phyloP scores from a whole-genome alignment of 1,140 invertebrate genomes.

The Drosophila sturtevanti region DNA sequence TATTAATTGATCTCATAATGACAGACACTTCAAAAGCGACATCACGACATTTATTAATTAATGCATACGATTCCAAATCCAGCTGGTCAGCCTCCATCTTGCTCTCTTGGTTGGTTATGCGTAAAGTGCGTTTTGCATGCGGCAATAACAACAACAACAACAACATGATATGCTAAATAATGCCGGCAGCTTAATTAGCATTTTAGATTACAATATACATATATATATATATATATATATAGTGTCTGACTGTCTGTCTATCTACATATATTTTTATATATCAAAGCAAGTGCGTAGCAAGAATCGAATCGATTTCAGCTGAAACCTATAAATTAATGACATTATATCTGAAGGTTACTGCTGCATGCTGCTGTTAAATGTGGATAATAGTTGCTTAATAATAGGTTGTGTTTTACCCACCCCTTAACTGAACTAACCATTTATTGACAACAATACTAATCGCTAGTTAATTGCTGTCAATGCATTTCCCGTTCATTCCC shows the following conservation, averaged over 20 bases:
- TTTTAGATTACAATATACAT: constrained; percentile 62
- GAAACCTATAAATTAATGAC: constrained; percentile 39
- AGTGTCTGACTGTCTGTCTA: neutral
- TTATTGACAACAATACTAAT: constrained; percentile 56
- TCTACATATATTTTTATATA: constrained; percentile 7
- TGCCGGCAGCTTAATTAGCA: constrained; percentile 82
- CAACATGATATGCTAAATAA: constrained; percentile 50
- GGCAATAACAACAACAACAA: constrained; percentile 34
- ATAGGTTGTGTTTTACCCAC: constrained; percentile 33
- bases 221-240: neutral
- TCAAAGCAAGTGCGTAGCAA: constrained; percentile 60
- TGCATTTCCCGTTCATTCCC: constrained; percentile 63
- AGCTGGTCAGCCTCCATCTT: constrained; percentile 40
- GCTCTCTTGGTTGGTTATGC: constrained; percentile 17
- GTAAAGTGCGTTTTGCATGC: constrained; percentile 70
- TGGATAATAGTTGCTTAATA: constrained; percentile 35
- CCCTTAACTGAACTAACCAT: constrained; percentile 24
- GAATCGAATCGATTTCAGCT: constrained; percentile 41
- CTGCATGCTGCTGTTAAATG: constrained; percentile 28
- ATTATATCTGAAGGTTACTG: constrained; percentile 23
- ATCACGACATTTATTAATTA: constrained; percentile 82
- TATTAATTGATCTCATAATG: constrained; percentile 82
- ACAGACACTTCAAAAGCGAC: constrained; percentile 82
- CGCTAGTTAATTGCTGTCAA: constrained; percentile 51
- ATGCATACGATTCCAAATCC: constrained; percentile 45